Percentiles rank a stretch among this genome's conserved stretches.
Conservation (phyloP, 2,888 invertebrate species). For the Matsumyia berberina region DNA sequence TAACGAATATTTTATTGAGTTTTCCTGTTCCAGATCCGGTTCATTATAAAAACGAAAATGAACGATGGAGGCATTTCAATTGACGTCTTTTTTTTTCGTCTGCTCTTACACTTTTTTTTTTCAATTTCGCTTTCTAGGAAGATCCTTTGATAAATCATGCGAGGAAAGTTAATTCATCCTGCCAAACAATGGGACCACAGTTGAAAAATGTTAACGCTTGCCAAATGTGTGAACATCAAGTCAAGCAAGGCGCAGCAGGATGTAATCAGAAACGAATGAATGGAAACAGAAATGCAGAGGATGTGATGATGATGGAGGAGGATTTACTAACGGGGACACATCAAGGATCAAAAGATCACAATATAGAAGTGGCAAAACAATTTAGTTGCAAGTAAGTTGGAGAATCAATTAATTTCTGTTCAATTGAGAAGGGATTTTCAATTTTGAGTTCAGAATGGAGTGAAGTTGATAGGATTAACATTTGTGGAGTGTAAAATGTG, state of each 20-base stretch:
- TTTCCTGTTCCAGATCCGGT: constrained; percentile 73
- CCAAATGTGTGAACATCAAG: constrained; percentile 70
- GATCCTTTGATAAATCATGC: constrained; percentile 74
- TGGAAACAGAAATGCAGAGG: constrained; percentile 31
- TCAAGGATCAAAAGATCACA: constrained; percentile 60
- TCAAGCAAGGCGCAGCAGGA: constrained; percentile 56
- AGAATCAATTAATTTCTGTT: constrained; percentile 13
- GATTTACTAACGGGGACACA: constrained; percentile 13
- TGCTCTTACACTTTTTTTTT: constrained; percentile 11
- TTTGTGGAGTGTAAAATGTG: no score
- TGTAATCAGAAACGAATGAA: constrained; percentile 67
- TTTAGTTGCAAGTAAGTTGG: constrained; percentile 62
- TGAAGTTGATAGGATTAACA: no score
- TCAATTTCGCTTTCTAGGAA: constrained; percentile 45
- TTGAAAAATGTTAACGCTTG: constrained; percentile 66
- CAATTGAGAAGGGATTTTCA: neutral
- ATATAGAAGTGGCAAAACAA: constrained; percentile 26
- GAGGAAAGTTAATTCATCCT: constrained; percentile 71
- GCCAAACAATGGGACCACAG: constrained; percentile 70
- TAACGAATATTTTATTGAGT: constrained; percentile 76
- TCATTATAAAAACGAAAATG: constrained; percentile 63
- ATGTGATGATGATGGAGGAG: neutral
- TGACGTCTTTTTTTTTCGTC: constrained; percentile 40
- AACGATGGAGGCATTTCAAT: constrained; percentile 59
- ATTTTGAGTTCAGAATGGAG: neutral